phyloP scores from a whole-genome alignment of 2,888 invertebrate genomes.

The Gari tellinella region DNA sequence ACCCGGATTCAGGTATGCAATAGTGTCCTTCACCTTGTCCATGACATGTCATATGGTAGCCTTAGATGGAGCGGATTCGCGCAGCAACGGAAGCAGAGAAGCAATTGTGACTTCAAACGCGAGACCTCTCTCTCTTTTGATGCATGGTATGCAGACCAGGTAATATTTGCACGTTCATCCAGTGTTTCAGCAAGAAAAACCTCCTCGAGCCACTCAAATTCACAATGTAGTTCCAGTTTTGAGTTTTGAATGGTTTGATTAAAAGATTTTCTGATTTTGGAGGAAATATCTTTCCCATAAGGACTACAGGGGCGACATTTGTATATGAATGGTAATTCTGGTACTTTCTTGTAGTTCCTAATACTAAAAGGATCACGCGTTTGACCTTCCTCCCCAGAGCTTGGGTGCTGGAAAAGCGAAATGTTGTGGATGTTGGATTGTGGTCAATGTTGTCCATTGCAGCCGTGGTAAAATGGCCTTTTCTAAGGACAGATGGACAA shows the following conservation, averaged over 20 bases:
- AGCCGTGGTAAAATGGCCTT: constrained; percentile 56
- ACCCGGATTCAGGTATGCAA: too few relatives aligned
- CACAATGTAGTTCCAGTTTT: constrained; percentile 3
- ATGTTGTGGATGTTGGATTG: constrained; percentile 58
- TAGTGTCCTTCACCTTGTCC: too few relatives aligned
- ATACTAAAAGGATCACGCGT: too few relatives aligned
- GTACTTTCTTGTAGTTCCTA: constrained; percentile 7
- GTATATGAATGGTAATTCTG: constrained; percentile 28
- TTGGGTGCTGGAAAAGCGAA: constrained; percentile 37
- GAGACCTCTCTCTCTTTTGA: too few relatives aligned
- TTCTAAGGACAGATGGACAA: constrained; percentile 47
- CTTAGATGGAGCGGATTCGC: too few relatives aligned
- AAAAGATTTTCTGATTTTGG: not conserved
- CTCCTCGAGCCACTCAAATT: too few relatives aligned
- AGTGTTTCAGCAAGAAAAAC: too few relatives aligned
- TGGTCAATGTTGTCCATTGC: constrained; percentile 69
- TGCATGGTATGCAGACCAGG: constrained; percentile 36
- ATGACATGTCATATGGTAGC: too few relatives aligned
- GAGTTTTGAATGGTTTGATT: too few relatives aligned
- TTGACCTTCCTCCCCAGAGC: constrained; percentile 8
- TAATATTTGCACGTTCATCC: constrained; percentile 2
- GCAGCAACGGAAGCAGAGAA: constrained; percentile 21
- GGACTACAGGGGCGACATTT: too few relatives aligned
- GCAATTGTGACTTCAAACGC: too few relatives aligned
- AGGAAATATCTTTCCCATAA: too few relatives aligned